Percentiles rank a stretch among this genome's conserved stretches.
Conservation (phyloP, 2,797 vertebrate species). For the Tamandua tetradactyla region DNA sequence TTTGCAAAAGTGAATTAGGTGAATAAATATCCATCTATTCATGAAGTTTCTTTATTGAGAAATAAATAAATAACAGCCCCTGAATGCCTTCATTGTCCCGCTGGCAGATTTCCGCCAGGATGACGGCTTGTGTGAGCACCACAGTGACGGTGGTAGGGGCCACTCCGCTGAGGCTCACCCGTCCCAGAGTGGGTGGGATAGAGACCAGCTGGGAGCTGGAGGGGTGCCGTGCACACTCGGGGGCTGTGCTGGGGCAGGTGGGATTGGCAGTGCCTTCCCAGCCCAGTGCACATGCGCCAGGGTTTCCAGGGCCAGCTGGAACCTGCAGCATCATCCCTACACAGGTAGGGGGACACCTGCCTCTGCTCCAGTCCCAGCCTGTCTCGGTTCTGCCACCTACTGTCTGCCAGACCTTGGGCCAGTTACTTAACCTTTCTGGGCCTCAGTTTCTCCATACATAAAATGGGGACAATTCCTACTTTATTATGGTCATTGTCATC, state of each 20-base stretch:
- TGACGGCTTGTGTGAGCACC: neutral
- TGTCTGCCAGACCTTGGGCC: fast-evolving
- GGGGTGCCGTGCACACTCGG: no score
- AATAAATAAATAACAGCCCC: constrained; percentile 80
- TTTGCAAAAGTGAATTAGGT: constrained; percentile 80
- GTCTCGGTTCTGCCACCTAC: neutral
- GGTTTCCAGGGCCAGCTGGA: fast-evolving
- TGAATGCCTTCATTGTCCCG: constrained; percentile 77
- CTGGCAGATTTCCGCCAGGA: constrained; percentile 67
- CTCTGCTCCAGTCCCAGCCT: no score
- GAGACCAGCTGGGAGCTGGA: fast-evolving
- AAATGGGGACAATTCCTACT: neutral
- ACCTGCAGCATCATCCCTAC: fast-evolving
- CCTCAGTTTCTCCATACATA: neutral
- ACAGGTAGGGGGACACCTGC: no score
- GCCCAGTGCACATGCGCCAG: fast-evolving
- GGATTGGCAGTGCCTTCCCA: fast-evolving
- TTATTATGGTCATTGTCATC: neutral
- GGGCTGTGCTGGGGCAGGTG: neutral
- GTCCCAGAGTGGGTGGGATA: neutral
- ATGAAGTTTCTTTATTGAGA: constrained; percentile 80
- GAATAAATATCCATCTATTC: constrained; percentile 80
- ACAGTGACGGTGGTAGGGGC: neutral
- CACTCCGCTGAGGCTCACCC: fast-evolving
- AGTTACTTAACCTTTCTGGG: neutral